Conservation (phyloP, 2,113 vertebrate species). For the Rhipidura dahli region DNA sequence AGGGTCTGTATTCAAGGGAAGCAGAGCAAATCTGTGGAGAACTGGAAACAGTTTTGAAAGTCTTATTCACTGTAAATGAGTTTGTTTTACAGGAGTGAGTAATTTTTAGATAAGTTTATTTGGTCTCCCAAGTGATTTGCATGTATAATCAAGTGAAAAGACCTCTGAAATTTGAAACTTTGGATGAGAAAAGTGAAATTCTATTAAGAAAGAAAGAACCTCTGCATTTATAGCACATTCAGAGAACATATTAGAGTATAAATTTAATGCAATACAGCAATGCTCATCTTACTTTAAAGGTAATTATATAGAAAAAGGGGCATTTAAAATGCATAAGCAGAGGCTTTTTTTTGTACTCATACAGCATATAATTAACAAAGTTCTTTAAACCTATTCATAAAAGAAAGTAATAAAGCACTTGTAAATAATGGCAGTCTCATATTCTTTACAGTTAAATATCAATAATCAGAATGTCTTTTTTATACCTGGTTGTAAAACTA, state of each 20-base stretch:
- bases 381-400: conserved; percentile 70
- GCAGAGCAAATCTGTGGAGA: background rate
- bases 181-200: conserved; percentile 64
- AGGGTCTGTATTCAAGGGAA: background rate
- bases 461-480: conserved; percentile 70
- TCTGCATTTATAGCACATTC: conserved; percentile 52
- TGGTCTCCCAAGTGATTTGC: conserved; percentile 59
- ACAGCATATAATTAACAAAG: conserved; percentile 73
- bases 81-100: conserved; percentile 45
- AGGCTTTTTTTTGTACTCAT: conserved; percentile 46
- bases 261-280: conserved; percentile 64
- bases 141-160: conserved; percentile 66
- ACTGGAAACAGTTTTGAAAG: background rate
- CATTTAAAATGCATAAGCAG: conserved; percentile 66
- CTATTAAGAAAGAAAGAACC: conserved; percentile 63
- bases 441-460: conserved; percentile 67
- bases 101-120: conserved; percentile 67
- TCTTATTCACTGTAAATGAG: conserved; percentile 34
- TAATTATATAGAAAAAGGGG: conserved; percentile 69
- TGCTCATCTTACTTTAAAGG: conserved; percentile 67
- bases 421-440: conserved; percentile 70
- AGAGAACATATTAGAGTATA: conserved; percentile 48
- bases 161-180: conserved; percentile 55
- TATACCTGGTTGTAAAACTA: conserved; percentile 47
- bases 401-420: conserved; percentile 74